Conservation (phyloP, 30 jellyfish, hydroid and myxozoan species). For the Nemopilema nomurai region DNA sequence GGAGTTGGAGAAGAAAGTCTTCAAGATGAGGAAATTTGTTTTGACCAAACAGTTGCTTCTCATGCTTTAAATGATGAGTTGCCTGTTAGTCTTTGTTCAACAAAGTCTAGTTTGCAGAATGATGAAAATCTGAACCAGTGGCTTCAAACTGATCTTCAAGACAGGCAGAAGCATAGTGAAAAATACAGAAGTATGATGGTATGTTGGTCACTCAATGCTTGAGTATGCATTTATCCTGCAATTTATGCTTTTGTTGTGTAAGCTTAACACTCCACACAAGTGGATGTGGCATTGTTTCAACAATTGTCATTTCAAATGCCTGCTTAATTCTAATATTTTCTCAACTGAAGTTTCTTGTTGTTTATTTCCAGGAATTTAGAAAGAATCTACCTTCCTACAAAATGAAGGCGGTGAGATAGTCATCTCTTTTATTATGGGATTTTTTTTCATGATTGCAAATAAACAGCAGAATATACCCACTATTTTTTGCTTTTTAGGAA, state of each 20-base stretch:
- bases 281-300: too few relatives aligned
- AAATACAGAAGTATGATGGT: constrained; percentile 52
- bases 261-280: too few relatives aligned
- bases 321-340: neutral
- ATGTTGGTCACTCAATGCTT: neutral
- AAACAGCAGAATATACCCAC: too few relatives aligned
- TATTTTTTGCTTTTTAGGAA: too few relatives aligned
- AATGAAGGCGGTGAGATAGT: constrained; percentile 51
- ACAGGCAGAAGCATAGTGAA: constrained; percentile 8
- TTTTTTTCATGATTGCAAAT: too few relatives aligned
- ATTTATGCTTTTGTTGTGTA: neutral
- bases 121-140: constrained; percentile 18
- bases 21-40: constrained; percentile 52
- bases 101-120: constrained; percentile 22
- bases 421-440: too few relatives aligned
- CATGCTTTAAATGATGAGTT: constrained; percentile 13
- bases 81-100: constrained; percentile 1
- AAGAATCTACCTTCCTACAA: constrained; percentile 68
- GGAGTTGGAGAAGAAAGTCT: neutral
- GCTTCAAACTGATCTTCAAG: constrained; percentile 31
- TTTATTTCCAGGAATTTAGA: constrained; percentile 68
- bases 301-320: neutral
- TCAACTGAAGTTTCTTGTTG: neutral
- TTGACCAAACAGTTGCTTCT: constrained; percentile 43
- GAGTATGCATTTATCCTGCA: neutral